These are phyloP conservation scores for Phengaris arion DNA, from an alignment of 2,888 invertebrate species.

Conservation along the genomic window DNA sequence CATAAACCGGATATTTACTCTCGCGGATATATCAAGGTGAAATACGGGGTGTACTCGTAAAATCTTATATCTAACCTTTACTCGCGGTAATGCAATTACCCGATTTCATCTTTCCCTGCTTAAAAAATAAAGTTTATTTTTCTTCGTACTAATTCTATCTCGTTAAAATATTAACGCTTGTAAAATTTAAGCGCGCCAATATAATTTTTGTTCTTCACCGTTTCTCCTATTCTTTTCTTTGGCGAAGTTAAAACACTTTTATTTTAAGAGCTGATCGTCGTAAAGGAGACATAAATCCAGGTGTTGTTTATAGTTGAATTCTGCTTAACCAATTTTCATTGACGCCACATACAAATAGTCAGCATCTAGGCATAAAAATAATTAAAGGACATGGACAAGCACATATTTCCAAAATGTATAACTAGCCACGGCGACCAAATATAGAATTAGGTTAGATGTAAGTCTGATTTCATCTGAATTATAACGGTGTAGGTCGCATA, in stretches of 20 bases:
- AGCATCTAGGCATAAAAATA: too few relatives aligned
- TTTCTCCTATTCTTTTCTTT: constrained; percentile 7
- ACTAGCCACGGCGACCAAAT: too few relatives aligned
- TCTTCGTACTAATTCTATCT: neutral
- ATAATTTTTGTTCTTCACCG: constrained; percentile 20
- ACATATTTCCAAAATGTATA: too few relatives aligned
- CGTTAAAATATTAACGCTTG: constrained; percentile 25
- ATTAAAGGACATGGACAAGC: too few relatives aligned
- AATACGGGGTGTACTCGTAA: constrained; percentile 23
- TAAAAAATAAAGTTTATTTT: constrained; percentile 10
- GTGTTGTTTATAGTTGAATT: neutral
- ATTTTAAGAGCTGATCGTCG: neutral
- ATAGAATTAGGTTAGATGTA: too few relatives aligned
- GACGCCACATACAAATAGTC: neutral
- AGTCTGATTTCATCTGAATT: too few relatives aligned
- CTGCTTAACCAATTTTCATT: neutral
- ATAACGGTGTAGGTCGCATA: too few relatives aligned
- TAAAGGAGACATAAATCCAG: neutral
- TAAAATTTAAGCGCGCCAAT: constrained; percentile 21
- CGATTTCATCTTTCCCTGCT: neutral
- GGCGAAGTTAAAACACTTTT: neutral
- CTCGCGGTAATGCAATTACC: neutral
- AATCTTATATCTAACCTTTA: constrained; percentile 23
- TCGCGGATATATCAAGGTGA: constrained; percentile 33
- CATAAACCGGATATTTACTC: constrained; percentile 73